Conservation (phyloP, 2,113 vertebrate genomes). For the Oceanodroma tethys region DNA sequence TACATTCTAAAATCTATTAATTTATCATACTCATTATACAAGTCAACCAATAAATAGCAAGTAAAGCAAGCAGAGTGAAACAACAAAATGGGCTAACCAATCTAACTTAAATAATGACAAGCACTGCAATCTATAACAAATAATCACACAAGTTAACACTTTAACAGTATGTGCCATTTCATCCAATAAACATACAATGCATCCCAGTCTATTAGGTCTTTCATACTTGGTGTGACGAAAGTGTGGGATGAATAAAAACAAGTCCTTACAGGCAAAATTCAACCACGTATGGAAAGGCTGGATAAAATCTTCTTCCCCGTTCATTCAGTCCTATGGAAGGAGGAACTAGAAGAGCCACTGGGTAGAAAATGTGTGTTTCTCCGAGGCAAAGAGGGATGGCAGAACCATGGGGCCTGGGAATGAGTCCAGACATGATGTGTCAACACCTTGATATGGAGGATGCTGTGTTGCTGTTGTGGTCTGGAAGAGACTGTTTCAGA, state of each 20-base stretch:
- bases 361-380: background rate
- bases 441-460: background rate
- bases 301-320: conserved; percentile 34
- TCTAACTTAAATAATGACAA: conserved; percentile 67
- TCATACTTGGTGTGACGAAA: background rate
- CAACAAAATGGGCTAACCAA: conserved; percentile 64
- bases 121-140: conserved; percentile 27
- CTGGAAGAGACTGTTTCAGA: too few relatives aligned
- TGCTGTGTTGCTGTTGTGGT: background rate
- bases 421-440: background rate
- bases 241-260: conserved; percentile 34
- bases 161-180: background rate
- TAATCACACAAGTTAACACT: conserved; percentile 25
- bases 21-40: conserved; percentile 63
- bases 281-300: background rate
- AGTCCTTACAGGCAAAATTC: conserved; percentile 26
- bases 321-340: background rate
- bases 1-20: conserved; percentile 65
- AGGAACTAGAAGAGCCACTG: background rate
- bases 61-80: conserved; percentile 67
- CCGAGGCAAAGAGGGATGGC: background rate
- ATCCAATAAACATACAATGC: background rate
- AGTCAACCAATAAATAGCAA: conserved; percentile 52
- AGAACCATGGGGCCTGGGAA: background rate
- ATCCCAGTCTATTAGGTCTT: conserved; percentile 3